Conservation (phyloP, 2,888 invertebrate genomes). For the Chrysolina oricalcia region DNA sequence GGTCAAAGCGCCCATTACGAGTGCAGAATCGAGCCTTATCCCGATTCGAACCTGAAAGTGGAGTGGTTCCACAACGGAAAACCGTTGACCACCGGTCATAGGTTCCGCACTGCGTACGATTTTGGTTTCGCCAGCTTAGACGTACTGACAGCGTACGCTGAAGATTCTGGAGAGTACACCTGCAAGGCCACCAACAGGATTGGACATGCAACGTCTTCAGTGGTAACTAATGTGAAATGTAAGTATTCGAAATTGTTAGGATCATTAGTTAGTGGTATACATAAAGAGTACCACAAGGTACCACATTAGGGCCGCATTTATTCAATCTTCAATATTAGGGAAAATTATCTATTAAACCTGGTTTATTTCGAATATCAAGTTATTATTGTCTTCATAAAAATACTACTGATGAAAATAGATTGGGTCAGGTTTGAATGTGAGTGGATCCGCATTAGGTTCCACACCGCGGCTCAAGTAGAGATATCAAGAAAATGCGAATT, state of each 20-base stretch:
- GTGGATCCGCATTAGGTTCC: too few species aligned
- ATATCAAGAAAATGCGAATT: too few species aligned
- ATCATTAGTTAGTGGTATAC: too few species aligned
- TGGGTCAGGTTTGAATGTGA: too few species aligned
- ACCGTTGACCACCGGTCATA: slow-evolving; percentile 89
- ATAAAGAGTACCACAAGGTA: too few species aligned
- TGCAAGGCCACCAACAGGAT: slow-evolving; percentile 90
- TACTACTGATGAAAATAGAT: too few species aligned
- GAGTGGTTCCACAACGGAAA: slow-evolving; percentile 96
- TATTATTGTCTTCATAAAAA: too few species aligned
- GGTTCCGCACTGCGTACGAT: slow-evolving; percentile 94
- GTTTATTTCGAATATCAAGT: too few species aligned
- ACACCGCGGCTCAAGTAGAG: too few species aligned
- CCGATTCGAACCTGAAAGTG: slow-evolving; percentile 90
- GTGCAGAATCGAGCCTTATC: slow-evolving; percentile 93
- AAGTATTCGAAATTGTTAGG: slow-evolving; percentile 69
- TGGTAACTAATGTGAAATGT: slow-evolving; percentile 87
- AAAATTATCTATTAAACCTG: too few species aligned
- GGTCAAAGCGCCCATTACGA: slow-evolving; percentile 94
- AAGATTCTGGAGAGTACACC: slow-evolving; percentile 95
- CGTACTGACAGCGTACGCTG: slow-evolving; percentile 92
- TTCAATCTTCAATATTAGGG: too few species aligned
- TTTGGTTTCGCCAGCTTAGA: slow-evolving; percentile 98
- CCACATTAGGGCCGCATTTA: too few species aligned
- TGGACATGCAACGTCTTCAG: slow-evolving; percentile 88